Base-by-base conservation (phyloP, 2,113 vertebrate species). In the Phoenicopterus ruber region DNA sequence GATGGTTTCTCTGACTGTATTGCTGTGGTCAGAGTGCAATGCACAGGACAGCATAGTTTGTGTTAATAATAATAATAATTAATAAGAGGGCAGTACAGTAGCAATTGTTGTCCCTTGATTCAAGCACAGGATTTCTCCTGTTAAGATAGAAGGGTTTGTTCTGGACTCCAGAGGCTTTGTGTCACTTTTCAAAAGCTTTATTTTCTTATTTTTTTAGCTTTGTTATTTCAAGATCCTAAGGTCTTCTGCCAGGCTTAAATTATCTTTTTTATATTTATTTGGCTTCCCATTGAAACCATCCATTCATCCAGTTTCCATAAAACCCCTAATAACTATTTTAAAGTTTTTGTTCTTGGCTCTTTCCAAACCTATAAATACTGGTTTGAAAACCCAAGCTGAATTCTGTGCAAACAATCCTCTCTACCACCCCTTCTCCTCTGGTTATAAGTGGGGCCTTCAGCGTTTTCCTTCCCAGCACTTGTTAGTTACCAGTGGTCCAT, bases 311-410 rank as follows among this genome's bases (percentile, higher is more conserved):
- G 91, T 95, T 98, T 97, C 96, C 97, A 97, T 97, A 97, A 98
- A 98, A 38, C 93, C 97, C 88, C 88, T 98, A 98, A 98, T 98
- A 97, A 97, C 97, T 94, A 79, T 98, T 98, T 96, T 94, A 97
- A 91, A 93, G 86, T 95, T 97, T 97, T 96, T 97, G 85, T 97
- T 98, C 93, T 97, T 98, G 97, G 94, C 96, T 96, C 89, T 95
- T 96, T 93, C 88, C 70, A 95, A 95, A 96, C 88, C 94, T 95
- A 88, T 98, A 98, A 98, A 97, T 97, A 96, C 70, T 82, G 72
- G 94, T 97, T 97, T 98, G 95, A 97, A 97, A 98, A 90, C 88
- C 88, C 82, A 92, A 76, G 73, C 90, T 97, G 79, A 97, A 91
- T 97, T 98, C 88, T 88, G 81, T 96, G 91, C 93, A 97, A 97